phyloP scores from a whole-genome alignment of 2,888 invertebrate genomes.

The Yponomeuta evonymella region DNA sequence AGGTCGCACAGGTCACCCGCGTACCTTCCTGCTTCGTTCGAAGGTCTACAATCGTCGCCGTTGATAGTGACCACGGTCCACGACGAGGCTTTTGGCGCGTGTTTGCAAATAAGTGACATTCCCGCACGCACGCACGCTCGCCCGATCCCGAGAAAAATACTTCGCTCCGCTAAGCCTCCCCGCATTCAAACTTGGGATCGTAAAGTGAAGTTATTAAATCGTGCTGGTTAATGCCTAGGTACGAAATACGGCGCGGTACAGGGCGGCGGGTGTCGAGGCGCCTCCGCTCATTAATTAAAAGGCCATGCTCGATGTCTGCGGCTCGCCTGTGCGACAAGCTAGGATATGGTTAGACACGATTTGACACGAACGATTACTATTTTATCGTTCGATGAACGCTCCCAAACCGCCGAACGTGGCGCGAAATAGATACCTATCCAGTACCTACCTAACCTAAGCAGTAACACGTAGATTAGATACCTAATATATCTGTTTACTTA shows the following conservation, averaged over 20 bases:
- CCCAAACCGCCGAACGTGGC: background rate
- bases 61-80: background rate
- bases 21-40: background rate
- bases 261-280: background rate
- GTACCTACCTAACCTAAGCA: too few species aligned
- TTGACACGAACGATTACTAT: background rate
- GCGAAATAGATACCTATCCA: background rate
- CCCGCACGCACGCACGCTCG: conserved; percentile 11
- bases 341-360: conserved; percentile 4
- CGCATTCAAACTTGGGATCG: background rate
- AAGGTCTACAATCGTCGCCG: background rate
- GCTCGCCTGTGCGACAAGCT: conserved; percentile 4
- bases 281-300: conserved; percentile 11
- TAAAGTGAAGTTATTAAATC: background rate
- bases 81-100: conserved; percentile 1
- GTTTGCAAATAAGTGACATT: conserved; percentile 11
- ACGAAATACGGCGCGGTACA: background rate
- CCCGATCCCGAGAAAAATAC: conserved; percentile 11
- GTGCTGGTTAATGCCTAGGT: background rate
- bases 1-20: conserved; percentile 13
- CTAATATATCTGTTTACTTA: too few species aligned
- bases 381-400: background rate
- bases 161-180: background rate
- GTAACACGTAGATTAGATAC: too few species aligned
- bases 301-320: conserved; percentile 3